Base-by-base conservation (phyloP, 2,888 invertebrate genomes). In the Sarcophaga caerulescens region DNA sequence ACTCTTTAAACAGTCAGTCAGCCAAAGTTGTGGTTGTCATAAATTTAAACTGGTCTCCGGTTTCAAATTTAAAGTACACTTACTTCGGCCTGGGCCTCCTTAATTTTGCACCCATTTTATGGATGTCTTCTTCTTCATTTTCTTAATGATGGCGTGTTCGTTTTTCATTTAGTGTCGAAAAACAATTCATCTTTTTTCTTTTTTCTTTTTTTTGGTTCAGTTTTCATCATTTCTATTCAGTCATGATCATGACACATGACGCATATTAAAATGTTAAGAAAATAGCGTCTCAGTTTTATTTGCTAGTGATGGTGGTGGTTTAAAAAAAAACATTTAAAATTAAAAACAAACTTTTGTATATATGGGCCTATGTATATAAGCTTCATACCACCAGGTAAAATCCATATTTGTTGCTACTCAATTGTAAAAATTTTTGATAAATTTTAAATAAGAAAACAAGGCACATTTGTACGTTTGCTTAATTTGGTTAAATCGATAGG, bases 141-240 rank as follows among this genome's bases (percentile, higher is more conserved):
- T 66, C 21, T 44, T 25, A 62, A 63, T 68, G n/a, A 62, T 91
- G 89, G 91, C 91, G 91, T 91, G 91, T 90, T 89, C 89, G 89
- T 91, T 89, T 90, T 89, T 89, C 89, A 89, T 91, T 91, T 90
- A 90, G 90, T 90, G 91, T 89, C 91, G 90, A 90, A 89, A 90
- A 89, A 90, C 89, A 90, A 91, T 91, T 89, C 90, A 91, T 91
- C 91, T 89, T 90, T 85, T 77, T 35, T 25, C 4, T 5, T 25
- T 4, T 25, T 25, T 25, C 4, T 25, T 25, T 25, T 25, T 25
- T 25, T 35, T 21, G 68, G 68, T 85, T 85, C 84, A 52, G 74
- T 74, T 87, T 73, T 63, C 68, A 82, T 88, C 87, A 85, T 23
- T 77, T 77, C 65, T 63, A 73, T 65, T 65, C n/a, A 70, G 57